phyloP scores from a whole-genome alignment of 2,113 vertebrate genomes.

The Hystrix cristata region DNA sequence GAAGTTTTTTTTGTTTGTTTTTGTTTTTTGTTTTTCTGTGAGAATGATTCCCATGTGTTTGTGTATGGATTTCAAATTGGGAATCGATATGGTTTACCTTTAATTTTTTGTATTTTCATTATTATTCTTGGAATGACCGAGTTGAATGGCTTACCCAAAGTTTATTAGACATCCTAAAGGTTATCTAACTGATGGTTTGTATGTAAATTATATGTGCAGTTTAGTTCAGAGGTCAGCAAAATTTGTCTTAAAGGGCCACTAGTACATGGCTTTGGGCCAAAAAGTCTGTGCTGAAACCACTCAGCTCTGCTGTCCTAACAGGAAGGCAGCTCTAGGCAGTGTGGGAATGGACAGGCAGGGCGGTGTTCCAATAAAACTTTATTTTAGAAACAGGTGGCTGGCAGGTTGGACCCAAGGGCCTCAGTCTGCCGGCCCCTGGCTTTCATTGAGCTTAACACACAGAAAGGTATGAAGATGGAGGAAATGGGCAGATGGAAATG shows the following conservation, averaged over 20 bases:
- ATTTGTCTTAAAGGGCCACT: background rate
- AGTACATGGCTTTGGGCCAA: background rate
- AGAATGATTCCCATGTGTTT: background rate
- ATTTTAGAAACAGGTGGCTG: background rate
- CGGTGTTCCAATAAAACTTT: slow-evolving; percentile 2
- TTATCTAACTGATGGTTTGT: slow-evolving; percentile 30
- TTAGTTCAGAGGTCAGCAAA: slow-evolving; percentile 23
- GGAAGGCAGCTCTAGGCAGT: background rate
- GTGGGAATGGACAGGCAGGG: accelerated
- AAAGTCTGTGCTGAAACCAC: background rate
- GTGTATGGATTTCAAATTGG: background rate
- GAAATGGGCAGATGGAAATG: background rate
- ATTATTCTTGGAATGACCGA: background rate
- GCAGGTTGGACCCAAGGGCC: background rate
- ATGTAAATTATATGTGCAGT: background rate
- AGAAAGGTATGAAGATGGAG: background rate
- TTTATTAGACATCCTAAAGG: background rate
- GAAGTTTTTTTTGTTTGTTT: background rate
- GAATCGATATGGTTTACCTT: background rate
- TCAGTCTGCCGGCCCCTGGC: background rate
- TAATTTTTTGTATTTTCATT: slow-evolving; percentile 17
- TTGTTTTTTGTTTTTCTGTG: background rate
- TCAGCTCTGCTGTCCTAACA: accelerated
- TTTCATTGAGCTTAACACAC: background rate
- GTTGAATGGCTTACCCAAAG: background rate